Base-by-base conservation (phyloP, 2,888 invertebrate genomes). In the Horisme vitalbata region DNA sequence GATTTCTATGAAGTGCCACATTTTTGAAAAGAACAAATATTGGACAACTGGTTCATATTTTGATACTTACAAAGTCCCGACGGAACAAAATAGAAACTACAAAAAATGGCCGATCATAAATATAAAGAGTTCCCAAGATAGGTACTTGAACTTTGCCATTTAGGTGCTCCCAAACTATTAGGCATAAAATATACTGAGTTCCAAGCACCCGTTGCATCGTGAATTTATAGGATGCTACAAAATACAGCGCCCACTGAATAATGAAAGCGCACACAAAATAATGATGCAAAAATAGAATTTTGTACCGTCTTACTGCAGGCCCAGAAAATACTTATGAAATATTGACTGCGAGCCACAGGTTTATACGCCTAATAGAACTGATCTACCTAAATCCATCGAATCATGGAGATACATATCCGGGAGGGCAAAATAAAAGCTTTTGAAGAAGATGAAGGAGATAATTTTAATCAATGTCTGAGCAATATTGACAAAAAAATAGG, bases 211-310 rank as follows among this genome's bases (percentile, higher is more conserved):
- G 65, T 68, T 65, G 64, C 63, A 30, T 54, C 58, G 56, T 61
- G 64, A 71, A 70, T 69, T 65, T 59, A 67, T 43, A 60, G 55
- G 59, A 57, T 55, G 55, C 61, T 59, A 59, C 58, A 63, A 65
- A 68, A 75, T 68, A 60, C 62, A 43, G 53, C 48, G 59, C 64
- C 72, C 71, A 76, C 82, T 82, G 61, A 70, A n/a, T n/a, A n/a
- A n/a, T n/a, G n/a, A n/a, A n/a, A n/a, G n/a, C n/a, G n/a, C n/a
- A n/a, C n/a, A n/a, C n/a, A 79, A 80, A 81, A 82, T 83, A 82
- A 83, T 82, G 81, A 82, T 71, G 76, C 63, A 68, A 79, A 59
- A 80, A 82, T 79, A 65, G 69, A 73, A 79, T 79, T 76, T 71
- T 55, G 63, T 65, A 57, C 57, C 58, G 57, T 59, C 61, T 65